Evolutionary conservation across 2,888 invertebrate species (phyloP), one percentile per base, ranked within the genome.

Genomic region (Eudemis profundana): DNA sequence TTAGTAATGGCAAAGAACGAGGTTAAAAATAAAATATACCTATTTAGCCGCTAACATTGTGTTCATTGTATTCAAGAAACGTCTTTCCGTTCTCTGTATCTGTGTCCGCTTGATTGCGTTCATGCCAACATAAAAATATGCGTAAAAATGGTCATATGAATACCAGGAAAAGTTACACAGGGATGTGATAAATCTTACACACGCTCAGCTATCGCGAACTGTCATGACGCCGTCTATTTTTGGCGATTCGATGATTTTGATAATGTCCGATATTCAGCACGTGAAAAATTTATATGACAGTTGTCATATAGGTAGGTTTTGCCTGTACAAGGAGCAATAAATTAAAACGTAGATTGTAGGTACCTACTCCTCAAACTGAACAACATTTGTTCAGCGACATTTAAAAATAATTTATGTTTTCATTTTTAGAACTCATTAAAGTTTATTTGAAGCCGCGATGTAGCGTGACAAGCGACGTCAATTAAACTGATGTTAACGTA

Each of bases 11-110:
- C n/a, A n/a, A n/a, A n/a, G n/a, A n/a, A 27, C 3, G 27, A 33
- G 8, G 33, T 42, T n/a, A 42, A 17, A n/a, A 44, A 36, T 7
- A 12, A 33, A 5, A 42, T 42, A 44, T 0, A 17, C 4, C 3
- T 23, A 15, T 14, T n/a, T n/a, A n/a, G n/a, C 7, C 42, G 29
- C 17, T 2, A 27, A 49, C 49, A 23, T 23, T 27, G 38, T 49
- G 49, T 49, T 42, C 50, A 50, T 61, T 49, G 27, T 50, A 27
- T 27, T 60, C 27, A 10, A 15, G 15, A 14, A 10, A 27, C 49
- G 17, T 19, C 56, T 54, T 56, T 63, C 63, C 63, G 49, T 7
- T 40, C 15, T 21, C 33, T 50, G 33, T 63, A 63, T 63, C 63
- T 19, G 49, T 63, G 33, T 63, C 47, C 63, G 42, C 40, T 50